These are phyloP conservation scores for Porites evermanni DNA, from an alignment of 92 coral and sea anemone genomes.

Conservation along the genomic window DNA sequence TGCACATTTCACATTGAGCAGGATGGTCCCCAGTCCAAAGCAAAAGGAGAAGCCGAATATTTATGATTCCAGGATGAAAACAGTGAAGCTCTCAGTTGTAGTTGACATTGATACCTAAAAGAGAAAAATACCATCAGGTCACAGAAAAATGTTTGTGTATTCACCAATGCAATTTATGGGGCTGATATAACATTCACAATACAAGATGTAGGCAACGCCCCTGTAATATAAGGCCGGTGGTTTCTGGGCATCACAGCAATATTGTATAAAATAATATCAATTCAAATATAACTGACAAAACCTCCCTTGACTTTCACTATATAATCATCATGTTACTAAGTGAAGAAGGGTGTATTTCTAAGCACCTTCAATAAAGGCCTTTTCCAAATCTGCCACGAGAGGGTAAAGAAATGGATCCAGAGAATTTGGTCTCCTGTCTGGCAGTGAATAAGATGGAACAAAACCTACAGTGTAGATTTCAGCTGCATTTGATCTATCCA, in stretches of 20 bases:
- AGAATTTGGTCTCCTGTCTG: conserved; percentile 58
- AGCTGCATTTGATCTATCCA: conserved; percentile 43
- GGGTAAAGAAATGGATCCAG: conserved; percentile 62
- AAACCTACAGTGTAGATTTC: conserved; percentile 53
- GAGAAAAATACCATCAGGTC: background rate
- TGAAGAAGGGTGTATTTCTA: background rate
- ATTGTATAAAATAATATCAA: background rate
- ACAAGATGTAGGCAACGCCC: conserved; percentile 3
- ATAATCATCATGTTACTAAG: background rate
- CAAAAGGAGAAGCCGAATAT: conserved; percentile 48
- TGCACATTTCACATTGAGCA: conserved; percentile 66
- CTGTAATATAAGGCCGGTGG: background rate
- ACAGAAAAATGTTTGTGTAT: background rate
- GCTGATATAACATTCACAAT: conserved; percentile 1
- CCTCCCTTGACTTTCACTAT: conserved; percentile 7
- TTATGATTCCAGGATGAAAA: conserved; percentile 42
- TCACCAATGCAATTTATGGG: background rate
- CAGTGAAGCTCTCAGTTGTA: conserved; percentile 34
- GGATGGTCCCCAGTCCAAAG: conserved; percentile 71
- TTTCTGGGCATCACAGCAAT: background rate
- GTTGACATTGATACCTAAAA: conserved; percentile 32
- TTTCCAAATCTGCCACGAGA: conserved; percentile 44
- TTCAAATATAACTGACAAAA: background rate
- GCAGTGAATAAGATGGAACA: conserved; percentile 61
- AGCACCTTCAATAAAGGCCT: conserved; percentile 58